Percentiles rank a stretch among this genome's conserved stretches.
Conservation (phyloP, 2,797 vertebrate species). For the Sebastes oblongus region DNA sequence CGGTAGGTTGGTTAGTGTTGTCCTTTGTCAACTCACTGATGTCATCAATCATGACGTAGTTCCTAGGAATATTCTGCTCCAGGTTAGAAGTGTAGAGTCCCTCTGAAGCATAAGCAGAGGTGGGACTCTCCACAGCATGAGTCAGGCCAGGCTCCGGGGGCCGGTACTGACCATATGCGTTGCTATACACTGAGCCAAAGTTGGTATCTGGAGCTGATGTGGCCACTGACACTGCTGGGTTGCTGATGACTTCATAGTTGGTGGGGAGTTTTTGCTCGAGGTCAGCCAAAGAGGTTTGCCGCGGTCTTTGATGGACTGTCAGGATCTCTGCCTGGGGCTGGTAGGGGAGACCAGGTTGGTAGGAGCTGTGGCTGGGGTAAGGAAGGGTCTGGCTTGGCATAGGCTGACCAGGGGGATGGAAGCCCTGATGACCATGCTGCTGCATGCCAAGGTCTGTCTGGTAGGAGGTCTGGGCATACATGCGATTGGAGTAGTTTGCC, state of each 20-base stretch:
- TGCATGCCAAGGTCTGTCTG: slow-evolving; percentile 87
- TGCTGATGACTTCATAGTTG: slow-evolving; percentile 94
- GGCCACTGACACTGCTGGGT: slow-evolving; percentile 86
- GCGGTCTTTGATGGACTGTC: slow-evolving; percentile 89
- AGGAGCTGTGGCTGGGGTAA: slow-evolving; percentile 81
- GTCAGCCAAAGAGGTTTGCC: slow-evolving; percentile 94
- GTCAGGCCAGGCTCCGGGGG: slow-evolving; percentile 82
- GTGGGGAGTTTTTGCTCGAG: slow-evolving; percentile 96
- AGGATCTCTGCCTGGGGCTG: slow-evolving; percentile 87
- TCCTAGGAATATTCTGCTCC: slow-evolving; percentile 96
- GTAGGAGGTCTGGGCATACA: slow-evolving; percentile 84
- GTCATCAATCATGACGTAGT: slow-evolving; percentile 99
- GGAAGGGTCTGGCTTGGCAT: slow-evolving; percentile 86
- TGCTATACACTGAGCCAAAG: slow-evolving; percentile 83
- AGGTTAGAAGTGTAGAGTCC: slow-evolving; percentile 91
- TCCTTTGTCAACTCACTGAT: slow-evolving; percentile 99
- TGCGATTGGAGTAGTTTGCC: slow-evolving; percentile 83
- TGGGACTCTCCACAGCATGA: slow-evolving; percentile 86
- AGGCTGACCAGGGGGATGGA: slow-evolving; percentile 84
- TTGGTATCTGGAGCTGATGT: slow-evolving; percentile 85
- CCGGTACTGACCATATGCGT: slow-evolving; percentile 89
- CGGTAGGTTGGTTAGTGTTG: slow-evolving; percentile 78
- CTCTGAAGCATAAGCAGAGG: slow-evolving; percentile 88
- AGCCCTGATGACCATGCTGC: slow-evolving; percentile 85
- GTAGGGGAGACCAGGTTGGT: slow-evolving; percentile 83